Base-by-base conservation (phyloP, 2,113 vertebrate genomes). In the Tragelaphus imberbis region DNA sequence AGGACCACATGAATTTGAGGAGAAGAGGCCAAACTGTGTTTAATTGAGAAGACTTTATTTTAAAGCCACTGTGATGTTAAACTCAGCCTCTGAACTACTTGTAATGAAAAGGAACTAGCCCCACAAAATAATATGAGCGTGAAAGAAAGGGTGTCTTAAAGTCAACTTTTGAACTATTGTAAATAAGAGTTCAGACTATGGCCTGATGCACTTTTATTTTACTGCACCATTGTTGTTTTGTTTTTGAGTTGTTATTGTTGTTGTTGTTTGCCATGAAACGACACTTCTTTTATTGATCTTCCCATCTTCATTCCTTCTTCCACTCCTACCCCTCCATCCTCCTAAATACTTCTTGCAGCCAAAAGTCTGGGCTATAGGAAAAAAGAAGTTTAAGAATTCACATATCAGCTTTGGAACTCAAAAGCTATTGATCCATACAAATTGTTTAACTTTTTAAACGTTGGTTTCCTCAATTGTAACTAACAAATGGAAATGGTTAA, bases 371-470 rank as follows among this genome's bases (percentile, higher is more conserved):
- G 30, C 30, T 79, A 88, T 77, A 40, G 40, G 13, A 36, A 19
- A 91, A 53, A 61, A 21, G 23, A 59, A 75, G 61, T 79, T 65
- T 95, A 88, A 68, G 49, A 77, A 93, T 91, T 93, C 47, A 90
- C 75, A 95, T 68, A 30, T 40, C 33, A 79, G 49, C 90, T 88
- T 95, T 84, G 77, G 84, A 96, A 88, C 44, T 68, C 30, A 36
- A 79, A 95, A 91, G 56, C 90, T 84, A 77, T 14, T 44, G 23
- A 44, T 14, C 88, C 65, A 88, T 93, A 40, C 82, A 93, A 93
- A 91, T 80, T 90, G 33, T 84, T 80, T 88, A 93, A 91, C 40
- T 91, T 68, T 58, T 90, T 79, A 87, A 95, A 65, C 23, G 88
- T 96, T 93, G 21, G 44, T 89, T 84, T 84, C 33, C 56, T 88